Conservation (phyloP, 1,140 invertebrate species). For the Brachionus sp. region DNA sequence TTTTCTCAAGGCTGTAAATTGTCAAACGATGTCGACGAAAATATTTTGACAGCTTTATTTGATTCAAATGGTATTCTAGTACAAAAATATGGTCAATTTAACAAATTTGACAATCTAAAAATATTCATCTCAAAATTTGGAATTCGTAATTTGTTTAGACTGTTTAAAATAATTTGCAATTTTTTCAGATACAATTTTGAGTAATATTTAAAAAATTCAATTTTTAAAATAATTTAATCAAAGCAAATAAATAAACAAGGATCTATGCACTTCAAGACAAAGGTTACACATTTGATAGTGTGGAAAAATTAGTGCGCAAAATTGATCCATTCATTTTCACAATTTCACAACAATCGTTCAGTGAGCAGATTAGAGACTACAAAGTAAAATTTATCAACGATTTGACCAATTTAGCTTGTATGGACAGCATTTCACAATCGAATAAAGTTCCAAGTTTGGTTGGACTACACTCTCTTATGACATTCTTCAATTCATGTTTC, state of each 20-base stretch:
- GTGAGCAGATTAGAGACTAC: neutral
- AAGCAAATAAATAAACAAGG: neutral
- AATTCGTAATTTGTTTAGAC: neutral
- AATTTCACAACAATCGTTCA: neutral
- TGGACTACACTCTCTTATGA: neutral
- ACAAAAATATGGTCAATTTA: conserved; percentile 37
- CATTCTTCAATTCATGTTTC: neutral
- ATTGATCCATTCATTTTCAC: conserved; percentile 32
- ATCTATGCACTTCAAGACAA: neutral
- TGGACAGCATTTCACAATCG: neutral
- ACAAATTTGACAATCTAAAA: conserved; percentile 8
- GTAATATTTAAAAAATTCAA: neutral
- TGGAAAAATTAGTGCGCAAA: conserved; percentile 26
- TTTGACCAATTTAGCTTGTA: neutral
- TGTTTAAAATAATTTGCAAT: neutral
- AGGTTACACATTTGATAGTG: conserved; percentile 34
- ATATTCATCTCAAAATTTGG: conserved; percentile 11
- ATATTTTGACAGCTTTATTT: conserved; percentile 15
- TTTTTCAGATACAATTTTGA: conserved; percentile 8
- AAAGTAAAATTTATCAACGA: neutral
- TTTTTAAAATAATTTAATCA: neutral
- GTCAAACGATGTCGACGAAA: conserved; percentile 21
- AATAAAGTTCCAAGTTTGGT: conserved; percentile 13
- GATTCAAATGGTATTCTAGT: conserved; percentile 10
- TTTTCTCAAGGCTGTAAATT: neutral